These are phyloP conservation scores for Pterophyllum scalare DNA, from an alignment of 2,113 vertebrate species.

Conservation along the genomic window DNA sequence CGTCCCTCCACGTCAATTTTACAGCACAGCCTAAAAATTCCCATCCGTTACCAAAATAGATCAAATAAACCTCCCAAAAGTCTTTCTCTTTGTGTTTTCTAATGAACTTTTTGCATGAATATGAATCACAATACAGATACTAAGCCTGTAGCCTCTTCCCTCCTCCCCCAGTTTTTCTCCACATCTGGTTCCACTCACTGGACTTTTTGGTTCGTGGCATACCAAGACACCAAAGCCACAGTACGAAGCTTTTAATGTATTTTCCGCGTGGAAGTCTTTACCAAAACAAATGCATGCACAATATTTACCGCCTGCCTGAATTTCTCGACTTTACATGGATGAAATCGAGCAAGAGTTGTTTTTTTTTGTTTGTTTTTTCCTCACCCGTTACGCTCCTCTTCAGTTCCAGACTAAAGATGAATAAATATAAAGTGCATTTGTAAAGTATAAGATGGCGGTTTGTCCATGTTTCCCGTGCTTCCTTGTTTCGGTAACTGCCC, in stretches of 20 bases:
- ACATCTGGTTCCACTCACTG: slow-evolving; percentile 92
- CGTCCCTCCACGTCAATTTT: slow-evolving; percentile 33
- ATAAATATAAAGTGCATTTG: slow-evolving; percentile 86
- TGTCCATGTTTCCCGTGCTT: slow-evolving; percentile 66
- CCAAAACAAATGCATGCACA: slow-evolving; percentile 1
- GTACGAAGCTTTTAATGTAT: neutral
- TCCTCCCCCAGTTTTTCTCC: slow-evolving; percentile 63
- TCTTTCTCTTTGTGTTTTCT: neutral
- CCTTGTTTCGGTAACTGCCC: slow-evolving; percentile 59
- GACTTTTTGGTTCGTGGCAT: slow-evolving; percentile 83
- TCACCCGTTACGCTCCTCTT: slow-evolving; percentile 75
- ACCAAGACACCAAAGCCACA: slow-evolving; percentile 59
- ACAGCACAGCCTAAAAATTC: neutral
- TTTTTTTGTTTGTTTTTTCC: slow-evolving; percentile 31
- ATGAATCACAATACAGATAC: slow-evolving; percentile 31
- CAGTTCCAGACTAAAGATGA: slow-evolving; percentile 77
- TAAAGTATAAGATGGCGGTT: slow-evolving; percentile 61
- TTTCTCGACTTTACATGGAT: slow-evolving; percentile 17
- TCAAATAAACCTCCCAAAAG: neutral
- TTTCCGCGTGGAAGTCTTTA: neutral
- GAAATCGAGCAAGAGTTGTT: neutral
- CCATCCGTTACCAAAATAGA: neutral
- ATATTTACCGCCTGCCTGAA: neutral
- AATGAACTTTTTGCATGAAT: neutral
- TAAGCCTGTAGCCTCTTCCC: slow-evolving; percentile 42